These are phyloP conservation scores for Tachycineta bicolor DNA, from an alignment of 2,113 vertebrate species.

Conservation along the genomic window DNA sequence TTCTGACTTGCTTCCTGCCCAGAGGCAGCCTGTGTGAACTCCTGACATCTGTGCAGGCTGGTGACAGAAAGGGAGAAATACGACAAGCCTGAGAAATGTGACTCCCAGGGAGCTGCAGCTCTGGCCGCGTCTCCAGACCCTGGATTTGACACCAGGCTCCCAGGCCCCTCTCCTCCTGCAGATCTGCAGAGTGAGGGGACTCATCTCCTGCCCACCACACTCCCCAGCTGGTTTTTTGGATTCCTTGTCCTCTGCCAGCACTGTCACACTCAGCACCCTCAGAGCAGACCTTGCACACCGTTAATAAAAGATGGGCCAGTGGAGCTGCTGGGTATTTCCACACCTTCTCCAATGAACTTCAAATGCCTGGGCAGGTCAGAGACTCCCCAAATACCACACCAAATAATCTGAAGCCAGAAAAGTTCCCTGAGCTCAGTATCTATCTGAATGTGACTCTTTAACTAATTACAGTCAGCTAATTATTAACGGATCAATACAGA, in stretches of 20 bases:
- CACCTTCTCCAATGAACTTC: not conserved
- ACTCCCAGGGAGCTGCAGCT: not conserved
- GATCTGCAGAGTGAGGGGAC: not conserved
- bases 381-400: not conserved
- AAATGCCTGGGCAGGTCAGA: not conserved
- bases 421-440: not conserved
- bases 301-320: not conserved
- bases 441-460: conserved; percentile 15
- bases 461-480: conserved; percentile 45
- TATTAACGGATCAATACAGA: conserved; percentile 23
- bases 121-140: not conserved
- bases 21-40: not conserved
- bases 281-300: not conserved
- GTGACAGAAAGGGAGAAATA: not conserved
- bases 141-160: accelerated
- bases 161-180: not conserved
- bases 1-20: not conserved
- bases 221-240: not conserved
- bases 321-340: not conserved
- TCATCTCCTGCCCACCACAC: not conserved
- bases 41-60: not conserved
- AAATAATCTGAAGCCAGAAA: not conserved
- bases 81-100: not conserved
- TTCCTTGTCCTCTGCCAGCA: not conserved
- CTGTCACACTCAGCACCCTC: not conserved